Conservation (phyloP, 2,888 invertebrate species). For the Drosophila diplacantha region DNA sequence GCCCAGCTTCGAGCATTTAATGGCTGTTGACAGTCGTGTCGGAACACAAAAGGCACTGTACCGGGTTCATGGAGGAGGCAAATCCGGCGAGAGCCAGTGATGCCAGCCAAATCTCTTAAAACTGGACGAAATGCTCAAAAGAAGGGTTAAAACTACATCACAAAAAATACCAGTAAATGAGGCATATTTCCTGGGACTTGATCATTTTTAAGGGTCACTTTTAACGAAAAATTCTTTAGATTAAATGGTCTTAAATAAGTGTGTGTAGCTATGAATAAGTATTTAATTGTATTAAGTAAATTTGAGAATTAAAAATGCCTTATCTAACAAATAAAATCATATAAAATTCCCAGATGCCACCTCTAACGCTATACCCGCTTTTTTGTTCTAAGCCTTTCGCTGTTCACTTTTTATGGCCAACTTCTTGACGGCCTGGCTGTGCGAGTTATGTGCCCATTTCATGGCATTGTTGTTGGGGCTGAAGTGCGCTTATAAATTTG, state of each 20-base stretch:
- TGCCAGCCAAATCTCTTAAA: not conserved
- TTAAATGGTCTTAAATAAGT: not conserved
- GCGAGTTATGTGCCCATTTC: slow-evolving; percentile 67
- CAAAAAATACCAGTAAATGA: no score
- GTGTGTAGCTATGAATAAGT: not conserved
- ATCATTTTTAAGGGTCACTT: not conserved
- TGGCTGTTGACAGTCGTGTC: slow-evolving; percentile 75
- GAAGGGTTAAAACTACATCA: not conserved
- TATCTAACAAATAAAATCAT: no score
- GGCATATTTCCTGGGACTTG: no score
- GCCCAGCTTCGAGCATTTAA: slow-evolving; percentile 65
- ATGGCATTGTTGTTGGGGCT: slow-evolving; percentile 48
- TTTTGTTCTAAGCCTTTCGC: slow-evolving; percentile 46
- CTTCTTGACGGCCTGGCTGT: slow-evolving; percentile 46
- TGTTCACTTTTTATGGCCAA: slow-evolving; percentile 58
- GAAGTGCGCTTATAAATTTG: slow-evolving; percentile 70
- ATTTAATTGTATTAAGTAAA: no score
- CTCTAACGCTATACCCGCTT: slow-evolving; percentile 4
- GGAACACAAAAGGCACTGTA: slow-evolving; percentile 39
- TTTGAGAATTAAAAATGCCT: no score
- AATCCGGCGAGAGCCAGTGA: slow-evolving; percentile 3
- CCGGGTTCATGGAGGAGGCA: not conserved
- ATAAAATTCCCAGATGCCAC: not conserved
- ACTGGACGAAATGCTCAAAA: not conserved
- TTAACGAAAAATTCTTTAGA: not conserved